Conservation (phyloP, 1,140 invertebrate genomes). For the Monomorium pharaonis region DNA sequence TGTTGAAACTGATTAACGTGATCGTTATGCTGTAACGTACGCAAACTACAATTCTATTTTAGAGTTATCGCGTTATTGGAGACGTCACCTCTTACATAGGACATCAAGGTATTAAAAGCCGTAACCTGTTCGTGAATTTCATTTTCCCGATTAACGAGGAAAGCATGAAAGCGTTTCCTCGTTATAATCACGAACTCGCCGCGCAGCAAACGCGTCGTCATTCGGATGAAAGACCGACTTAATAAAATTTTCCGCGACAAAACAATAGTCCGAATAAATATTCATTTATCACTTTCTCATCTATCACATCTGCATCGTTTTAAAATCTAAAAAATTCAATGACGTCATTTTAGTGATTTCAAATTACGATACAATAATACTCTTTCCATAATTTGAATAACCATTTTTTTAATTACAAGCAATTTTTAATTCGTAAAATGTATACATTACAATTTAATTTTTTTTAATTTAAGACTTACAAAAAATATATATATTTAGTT, state of each 20-base stretch:
- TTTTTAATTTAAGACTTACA: background rate
- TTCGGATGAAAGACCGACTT: slow-evolving; percentile 26
- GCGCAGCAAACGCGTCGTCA: slow-evolving; percentile 62
- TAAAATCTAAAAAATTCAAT: background rate
- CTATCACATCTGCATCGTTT: background rate
- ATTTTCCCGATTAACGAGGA: slow-evolving; percentile 47
- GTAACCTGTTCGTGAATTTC: slow-evolving; percentile 53
- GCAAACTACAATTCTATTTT: slow-evolving; percentile 32
- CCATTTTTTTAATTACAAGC: background rate
- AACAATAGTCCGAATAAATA: slow-evolving; percentile 43
- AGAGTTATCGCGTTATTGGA: slow-evolving; percentile 28
- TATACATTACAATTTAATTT: background rate
- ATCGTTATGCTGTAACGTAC: background rate
- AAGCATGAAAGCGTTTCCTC: slow-evolving; percentile 69
- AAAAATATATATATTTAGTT: background rate
- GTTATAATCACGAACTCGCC: slow-evolving; percentile 60
- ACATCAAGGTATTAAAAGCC: slow-evolving; percentile 28
- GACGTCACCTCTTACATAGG: slow-evolving; percentile 13
- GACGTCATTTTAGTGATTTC: background rate
- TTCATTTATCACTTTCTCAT: background rate
- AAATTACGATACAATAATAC: background rate
- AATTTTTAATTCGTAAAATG: background rate
- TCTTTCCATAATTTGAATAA: background rate
- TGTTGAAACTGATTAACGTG: background rate
- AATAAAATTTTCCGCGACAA: slow-evolving; percentile 62